Evolutionary conservation across 2,888 invertebrate genomes (phyloP).

Genomic region (Diplazon laetatorius): DNA sequence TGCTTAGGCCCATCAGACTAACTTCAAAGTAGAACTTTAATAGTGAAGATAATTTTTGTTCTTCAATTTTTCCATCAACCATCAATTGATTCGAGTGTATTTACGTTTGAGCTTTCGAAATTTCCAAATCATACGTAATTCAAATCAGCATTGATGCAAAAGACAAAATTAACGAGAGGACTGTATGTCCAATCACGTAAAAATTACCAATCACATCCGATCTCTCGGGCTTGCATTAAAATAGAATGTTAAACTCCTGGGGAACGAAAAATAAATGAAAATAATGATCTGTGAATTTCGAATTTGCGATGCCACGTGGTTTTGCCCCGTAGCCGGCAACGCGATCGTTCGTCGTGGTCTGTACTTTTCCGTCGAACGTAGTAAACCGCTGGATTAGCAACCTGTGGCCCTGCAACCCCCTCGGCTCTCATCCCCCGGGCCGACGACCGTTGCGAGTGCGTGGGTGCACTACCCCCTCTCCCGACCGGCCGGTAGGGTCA

Average conservation of each 20-base stretch:
- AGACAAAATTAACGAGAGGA: not conserved
- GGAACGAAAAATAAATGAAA: too few species aligned
- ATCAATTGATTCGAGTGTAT: not conserved
- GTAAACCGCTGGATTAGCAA: slow-evolving; percentile 60
- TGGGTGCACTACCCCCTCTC: too few species aligned
- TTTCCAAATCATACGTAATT: not conserved
- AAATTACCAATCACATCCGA: not conserved
- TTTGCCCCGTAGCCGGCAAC: not conserved
- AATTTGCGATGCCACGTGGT: not conserved
- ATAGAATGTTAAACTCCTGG: too few species aligned
- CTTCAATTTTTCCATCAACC: too few species aligned
- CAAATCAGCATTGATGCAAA: not conserved
- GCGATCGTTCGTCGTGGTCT: slow-evolving; percentile 38
- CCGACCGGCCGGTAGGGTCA: slow-evolving; percentile 28
- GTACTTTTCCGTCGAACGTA: slow-evolving; percentile 56
- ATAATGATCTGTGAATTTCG: too few species aligned
- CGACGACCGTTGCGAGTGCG: slow-evolving; percentile 8
- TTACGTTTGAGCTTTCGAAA: not conserved
- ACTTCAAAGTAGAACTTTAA: too few species aligned
- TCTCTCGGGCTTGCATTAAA: too few species aligned
- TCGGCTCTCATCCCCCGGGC: slow-evolving; percentile 3
- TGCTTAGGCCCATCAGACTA: too few species aligned
- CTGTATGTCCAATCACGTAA: not conserved
- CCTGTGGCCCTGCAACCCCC: slow-evolving; percentile 41
- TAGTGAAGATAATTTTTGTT: too few species aligned